phyloP scores from a whole-genome alignment of 1,140 invertebrate species.

The Panulirus ornatus region DNA sequence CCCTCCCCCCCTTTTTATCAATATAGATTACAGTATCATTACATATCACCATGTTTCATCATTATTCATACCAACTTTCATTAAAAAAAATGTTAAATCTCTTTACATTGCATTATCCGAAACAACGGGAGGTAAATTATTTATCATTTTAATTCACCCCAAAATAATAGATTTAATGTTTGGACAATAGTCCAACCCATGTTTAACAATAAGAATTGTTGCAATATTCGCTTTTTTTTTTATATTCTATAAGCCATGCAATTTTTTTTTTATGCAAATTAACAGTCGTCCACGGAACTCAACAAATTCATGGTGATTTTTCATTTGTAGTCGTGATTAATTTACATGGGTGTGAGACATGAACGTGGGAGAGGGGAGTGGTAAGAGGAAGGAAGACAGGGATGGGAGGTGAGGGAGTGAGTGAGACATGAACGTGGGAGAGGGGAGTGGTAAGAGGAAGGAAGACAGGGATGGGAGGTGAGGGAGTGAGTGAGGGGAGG shows the following conservation, averaged over 20 bases:
- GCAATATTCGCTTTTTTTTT: not conserved
- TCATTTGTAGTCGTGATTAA: not conserved
- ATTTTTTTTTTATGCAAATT: not conserved
- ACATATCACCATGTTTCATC: too few species aligned
- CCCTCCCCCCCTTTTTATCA: too few species aligned
- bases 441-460: too few species aligned
- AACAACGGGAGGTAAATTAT: too few species aligned
- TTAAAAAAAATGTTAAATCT: too few species aligned
- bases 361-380: not conserved
- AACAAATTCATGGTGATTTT: not conserved
- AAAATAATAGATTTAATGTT: not conserved
- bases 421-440: not conserved
- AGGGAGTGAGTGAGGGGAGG: not conserved
- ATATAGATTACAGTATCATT: too few species aligned
- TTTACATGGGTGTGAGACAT: not conserved
- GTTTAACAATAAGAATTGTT: not conserved
- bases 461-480: not conserved
- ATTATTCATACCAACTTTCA: too few species aligned
- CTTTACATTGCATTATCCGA: too few species aligned
- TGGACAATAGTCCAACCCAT: not conserved
- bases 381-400: not conserved
- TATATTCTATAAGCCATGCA: not conserved
- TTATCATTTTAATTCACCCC: too few species aligned
- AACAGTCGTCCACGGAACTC: not conserved
- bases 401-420: not conserved